These are phyloP conservation scores for Cirrhinus mrigala DNA, from an alignment of 2,797 vertebrate genomes.

Conservation along the genomic window DNA sequence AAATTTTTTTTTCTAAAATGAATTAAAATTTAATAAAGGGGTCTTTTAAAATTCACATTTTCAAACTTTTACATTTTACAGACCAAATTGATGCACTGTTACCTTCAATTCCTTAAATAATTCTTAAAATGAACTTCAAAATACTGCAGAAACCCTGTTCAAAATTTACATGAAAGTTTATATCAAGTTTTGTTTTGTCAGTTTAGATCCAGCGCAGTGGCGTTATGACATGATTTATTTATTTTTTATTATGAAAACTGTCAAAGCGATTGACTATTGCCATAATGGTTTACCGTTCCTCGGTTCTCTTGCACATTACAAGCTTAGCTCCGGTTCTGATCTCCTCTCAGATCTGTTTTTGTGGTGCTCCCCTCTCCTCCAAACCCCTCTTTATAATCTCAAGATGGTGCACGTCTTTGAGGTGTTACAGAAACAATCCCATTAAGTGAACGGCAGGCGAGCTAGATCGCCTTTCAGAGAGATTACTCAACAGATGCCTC, in stretches of 20 bases:
- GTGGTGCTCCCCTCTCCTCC: conserved; percentile 22
- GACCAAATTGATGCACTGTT: background rate
- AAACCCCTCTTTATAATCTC: conserved; percentile 59
- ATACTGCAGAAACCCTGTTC: background rate
- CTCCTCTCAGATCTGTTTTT: conserved; percentile 22
- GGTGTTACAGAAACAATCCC: conserved; percentile 73
- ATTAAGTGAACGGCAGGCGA: conserved; percentile 70
- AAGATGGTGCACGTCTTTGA: conserved; percentile 64
- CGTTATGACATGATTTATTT: background rate
- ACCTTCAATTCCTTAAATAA: background rate
- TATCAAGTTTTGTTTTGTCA: background rate
- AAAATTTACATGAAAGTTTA: background rate
- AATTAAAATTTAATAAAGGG: background rate
- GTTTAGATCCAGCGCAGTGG: background rate
- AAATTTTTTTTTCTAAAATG: background rate
- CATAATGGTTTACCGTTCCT: conserved; percentile 21
- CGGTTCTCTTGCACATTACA: conserved; percentile 9
- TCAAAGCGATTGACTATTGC: conserved; percentile 7
- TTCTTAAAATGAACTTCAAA: background rate
- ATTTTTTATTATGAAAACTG: background rate
- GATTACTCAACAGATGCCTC: conserved; percentile 77
- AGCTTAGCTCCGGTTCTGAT: conserved; percentile 27
- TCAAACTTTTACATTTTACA: too few species aligned
- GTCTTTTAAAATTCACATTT: background rate
- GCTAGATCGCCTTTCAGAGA: conserved; percentile 74